Conservation (phyloP, 2,888 invertebrate genomes). For the Myopa testacea region DNA sequence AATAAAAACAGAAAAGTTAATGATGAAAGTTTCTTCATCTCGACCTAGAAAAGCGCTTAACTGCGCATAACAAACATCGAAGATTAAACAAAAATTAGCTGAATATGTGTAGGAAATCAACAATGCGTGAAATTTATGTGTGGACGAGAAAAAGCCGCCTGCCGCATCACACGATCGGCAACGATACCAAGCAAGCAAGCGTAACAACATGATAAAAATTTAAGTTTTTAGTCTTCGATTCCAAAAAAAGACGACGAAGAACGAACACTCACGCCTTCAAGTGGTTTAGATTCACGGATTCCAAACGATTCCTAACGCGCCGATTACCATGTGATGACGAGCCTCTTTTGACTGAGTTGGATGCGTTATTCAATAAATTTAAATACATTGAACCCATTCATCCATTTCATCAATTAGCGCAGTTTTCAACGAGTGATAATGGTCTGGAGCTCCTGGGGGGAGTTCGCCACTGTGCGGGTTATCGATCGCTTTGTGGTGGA, state of each 20-base stretch:
- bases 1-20: slow-evolving; percentile 45
- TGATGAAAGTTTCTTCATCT: slow-evolving; percentile 9
- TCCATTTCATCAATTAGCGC: slow-evolving; percentile 16
- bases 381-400: not conserved
- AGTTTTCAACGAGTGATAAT: slow-evolving; percentile 31
- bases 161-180: not conserved
- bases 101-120: slow-evolving; percentile 17
- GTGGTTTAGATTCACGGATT: slow-evolving; percentile 2
- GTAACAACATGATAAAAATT: not conserved
- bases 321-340: not conserved
- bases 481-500: not conserved
- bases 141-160: not conserved
- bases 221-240: not conserved
- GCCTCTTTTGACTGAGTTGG: not conserved
- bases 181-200: not conserved
- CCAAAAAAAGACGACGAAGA: not conserved
- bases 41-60: slow-evolving; percentile 16
- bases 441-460: not conserved
- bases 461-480: no score
- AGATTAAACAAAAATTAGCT: slow-evolving; percentile 2
- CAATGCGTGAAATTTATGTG: slow-evolving; percentile 4
- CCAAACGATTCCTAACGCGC: not conserved
- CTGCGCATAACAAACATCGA: not conserved
- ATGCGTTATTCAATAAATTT: no score
- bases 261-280: not conserved